phyloP scores from a whole-genome alignment of 2,113 vertebrate genomes.

The Indri indri region DNA sequence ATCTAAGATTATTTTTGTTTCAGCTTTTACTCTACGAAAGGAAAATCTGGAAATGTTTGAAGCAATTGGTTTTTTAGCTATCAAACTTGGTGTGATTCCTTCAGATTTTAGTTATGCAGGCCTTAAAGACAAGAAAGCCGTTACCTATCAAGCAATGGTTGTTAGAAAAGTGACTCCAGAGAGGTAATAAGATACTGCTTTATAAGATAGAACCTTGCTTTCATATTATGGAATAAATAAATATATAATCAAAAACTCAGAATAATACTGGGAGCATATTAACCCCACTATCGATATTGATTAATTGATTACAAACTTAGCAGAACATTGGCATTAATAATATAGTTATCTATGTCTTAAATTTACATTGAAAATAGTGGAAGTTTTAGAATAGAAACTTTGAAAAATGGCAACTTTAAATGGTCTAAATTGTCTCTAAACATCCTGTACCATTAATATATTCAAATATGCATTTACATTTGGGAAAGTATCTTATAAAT shows the following conservation, averaged over 20 bases:
- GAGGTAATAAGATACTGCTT: constrained; percentile 82
- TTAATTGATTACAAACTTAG: not conserved
- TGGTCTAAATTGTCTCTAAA: not conserved
- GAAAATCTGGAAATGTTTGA: constrained; percentile 97
- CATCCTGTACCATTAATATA: not conserved
- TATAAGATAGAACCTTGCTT: constrained; percentile 7
- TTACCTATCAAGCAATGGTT: constrained; percentile 95
- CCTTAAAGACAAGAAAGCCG: constrained; percentile 96
- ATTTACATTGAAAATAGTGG: not conserved
- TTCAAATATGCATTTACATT: not conserved
- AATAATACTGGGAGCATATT: not conserved
- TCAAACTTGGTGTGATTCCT: constrained; percentile 91
- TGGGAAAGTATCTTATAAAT: not conserved
- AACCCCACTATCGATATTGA: not conserved
- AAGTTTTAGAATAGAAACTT: not conserved
- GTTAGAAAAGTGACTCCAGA: constrained; percentile 94
- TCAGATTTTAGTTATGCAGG: constrained; percentile 98
- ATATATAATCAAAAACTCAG: not conserved
- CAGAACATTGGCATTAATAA: not conserved
- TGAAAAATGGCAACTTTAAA: not conserved
- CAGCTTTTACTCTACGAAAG: constrained; percentile 94
- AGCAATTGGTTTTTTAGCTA: constrained; percentile 92
- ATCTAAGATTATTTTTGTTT: constrained; percentile 69
- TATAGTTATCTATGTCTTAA: not conserved
- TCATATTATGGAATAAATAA: not conserved